Conservation (phyloP, 2,797 vertebrate species). For the Tachyglossus aculeatus region DNA sequence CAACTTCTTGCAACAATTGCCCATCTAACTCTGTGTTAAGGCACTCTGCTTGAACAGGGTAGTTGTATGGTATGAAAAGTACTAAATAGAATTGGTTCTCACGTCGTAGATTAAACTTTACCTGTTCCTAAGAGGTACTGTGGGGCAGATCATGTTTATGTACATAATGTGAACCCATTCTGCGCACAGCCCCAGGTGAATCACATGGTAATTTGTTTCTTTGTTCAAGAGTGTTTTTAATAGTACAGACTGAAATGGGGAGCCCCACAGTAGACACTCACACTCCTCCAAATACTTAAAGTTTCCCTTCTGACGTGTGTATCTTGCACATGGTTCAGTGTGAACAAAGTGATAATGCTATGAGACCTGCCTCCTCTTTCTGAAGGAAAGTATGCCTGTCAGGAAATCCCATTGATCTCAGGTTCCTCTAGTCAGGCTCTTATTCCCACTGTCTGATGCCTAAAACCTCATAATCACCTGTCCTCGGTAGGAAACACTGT, state of each 20-base stretch:
- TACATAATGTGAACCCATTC: background rate
- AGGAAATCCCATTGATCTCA: conserved; percentile 3
- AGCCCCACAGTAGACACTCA: conserved; percentile 33
- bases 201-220: conserved; percentile 23
- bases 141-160: background rate
- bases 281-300: conserved; percentile 40
- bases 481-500: background rate
- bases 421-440: conserved; percentile 6
- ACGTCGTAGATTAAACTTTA: background rate
- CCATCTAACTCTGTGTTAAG: background rate
- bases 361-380: conserved; percentile 26
- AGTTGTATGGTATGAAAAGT: background rate
- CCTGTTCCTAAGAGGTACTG: background rate
- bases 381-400: conserved; percentile 10
- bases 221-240: conserved; percentile 43
- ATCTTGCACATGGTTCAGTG: background rate
- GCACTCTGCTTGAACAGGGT: background rate
- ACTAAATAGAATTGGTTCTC: background rate
- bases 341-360: background rate
- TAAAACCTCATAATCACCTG: conserved; percentile 40
- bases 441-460: conserved; percentile 2
- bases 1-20: conserved; percentile 14
- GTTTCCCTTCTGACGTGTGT: conserved; percentile 44
- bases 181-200: background rate
- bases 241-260: conserved; percentile 2